Evolutionary conservation across 1,140 invertebrate genomes (phyloP), one percentile per base, ranked within the genome.

Genomic region (Popillia japonica): DNA sequence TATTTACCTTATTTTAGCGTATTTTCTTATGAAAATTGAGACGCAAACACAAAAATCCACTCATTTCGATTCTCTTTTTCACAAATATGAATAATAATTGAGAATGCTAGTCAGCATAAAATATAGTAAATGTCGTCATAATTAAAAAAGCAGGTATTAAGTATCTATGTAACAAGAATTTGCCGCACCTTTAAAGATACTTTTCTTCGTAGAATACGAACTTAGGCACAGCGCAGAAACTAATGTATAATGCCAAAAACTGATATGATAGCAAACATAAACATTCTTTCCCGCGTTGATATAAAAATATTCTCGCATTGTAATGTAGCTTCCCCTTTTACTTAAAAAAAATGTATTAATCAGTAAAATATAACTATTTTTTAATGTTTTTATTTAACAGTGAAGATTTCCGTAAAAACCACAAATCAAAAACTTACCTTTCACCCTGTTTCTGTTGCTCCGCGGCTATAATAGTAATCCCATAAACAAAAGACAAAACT

Each of bases 181-280:
- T 74, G 41, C 72, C 72, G 72, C 72, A 74, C 72, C 72, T 74
- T 42, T 74, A 34, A 44, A 22, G 34, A 74, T 74, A 44, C 34
- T 40, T 41, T 27, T 17, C n/a, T 74, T 6, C 10, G 34, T 41
- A 34, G 14, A 34, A 23, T 72, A 72, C 64, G n/a, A 34, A 34
- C 27, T 34, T 4, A 34, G 1, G 27, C 40, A 17, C 41, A 68
- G 34, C 72, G 72, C 41, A 20, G 11, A 74, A 41, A 44, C n/a
- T 41, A 41, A 40, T 9, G 72, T 14, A n/a, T 9, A 72, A 14
- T 27, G 22, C 22, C 34, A 41, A 74, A 74, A 44, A 42, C 11
- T 74, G 34, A 41, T 41, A 74, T 74, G 72, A 41, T 41, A 74
- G 41, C 17, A 74, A 41, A 74, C 72, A 14, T 34, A 68, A 34